A percentile compares a stretch with the other conserved stretches of the same genome.
Evolutionary conservation across 92 coral and sea anemone genomes (phyloP).

Genomic region (Porites rus): DNA sequence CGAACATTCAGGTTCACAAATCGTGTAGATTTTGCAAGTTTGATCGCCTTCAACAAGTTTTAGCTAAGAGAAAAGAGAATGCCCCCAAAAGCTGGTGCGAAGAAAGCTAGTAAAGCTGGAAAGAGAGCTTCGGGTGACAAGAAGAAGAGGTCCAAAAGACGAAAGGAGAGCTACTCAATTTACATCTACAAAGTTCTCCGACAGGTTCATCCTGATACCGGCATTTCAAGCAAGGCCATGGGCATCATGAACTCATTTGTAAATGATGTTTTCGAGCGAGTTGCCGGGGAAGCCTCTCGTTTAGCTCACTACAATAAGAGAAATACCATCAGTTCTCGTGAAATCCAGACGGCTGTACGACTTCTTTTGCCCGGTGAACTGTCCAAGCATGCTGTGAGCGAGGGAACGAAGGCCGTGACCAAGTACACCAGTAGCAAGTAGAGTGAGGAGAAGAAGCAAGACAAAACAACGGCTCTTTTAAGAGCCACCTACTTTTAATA

Average conservation of each 20-base stretch:
- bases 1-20: background rate
- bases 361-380: background rate
- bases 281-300: background rate
- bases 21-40: no score
- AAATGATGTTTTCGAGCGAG: background rate
- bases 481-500: background rate
- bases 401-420: background rate
- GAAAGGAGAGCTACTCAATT: background rate
- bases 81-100: background rate
- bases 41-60: background rate
- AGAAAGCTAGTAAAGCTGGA: background rate
- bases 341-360: background rate
- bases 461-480: background rate
- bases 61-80: background rate
- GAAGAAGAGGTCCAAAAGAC: background rate
- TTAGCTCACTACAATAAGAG: background rate
- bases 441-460: background rate
- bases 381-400: background rate
- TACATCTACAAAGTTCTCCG: background rate
- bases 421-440: background rate
- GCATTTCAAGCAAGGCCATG: background rate
- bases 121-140: background rate
- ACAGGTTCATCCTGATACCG: background rate
- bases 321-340: background rate
- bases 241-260: background rate